Evolutionary conservation across 2,113 vertebrate species (phyloP).

Genomic region (Nycticebus coucang): DNA sequence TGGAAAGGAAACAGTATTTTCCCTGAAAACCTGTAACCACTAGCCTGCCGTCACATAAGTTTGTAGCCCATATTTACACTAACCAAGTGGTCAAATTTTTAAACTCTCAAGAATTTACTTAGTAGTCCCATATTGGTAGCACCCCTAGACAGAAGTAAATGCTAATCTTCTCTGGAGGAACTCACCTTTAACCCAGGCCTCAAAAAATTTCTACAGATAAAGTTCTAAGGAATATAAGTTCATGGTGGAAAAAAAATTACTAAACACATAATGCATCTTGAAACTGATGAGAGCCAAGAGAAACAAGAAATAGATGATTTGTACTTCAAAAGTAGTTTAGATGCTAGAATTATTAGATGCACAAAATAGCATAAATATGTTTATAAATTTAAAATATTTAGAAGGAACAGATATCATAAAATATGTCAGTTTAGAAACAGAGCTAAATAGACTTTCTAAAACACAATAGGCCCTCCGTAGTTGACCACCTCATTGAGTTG

Average conservation of each 20-base stretch:
- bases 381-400: constrained; percentile 31
- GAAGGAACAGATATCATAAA: not conserved
- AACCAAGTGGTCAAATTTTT: not conserved
- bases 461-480: not conserved
- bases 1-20: not conserved
- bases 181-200: not conserved
- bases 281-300: not conserved
- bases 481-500: no score
- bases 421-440: not conserved
- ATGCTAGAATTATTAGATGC: not conserved
- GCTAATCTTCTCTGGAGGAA: not conserved
- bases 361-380: not conserved
- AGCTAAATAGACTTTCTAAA: constrained; percentile 11
- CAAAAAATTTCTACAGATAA: not conserved
- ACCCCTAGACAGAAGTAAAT: not conserved
- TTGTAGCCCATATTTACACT: not conserved
- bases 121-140: not conserved
- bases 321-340: not conserved
- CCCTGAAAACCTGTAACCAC: not conserved
- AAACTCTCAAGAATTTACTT: not conserved
- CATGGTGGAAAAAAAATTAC: not conserved
- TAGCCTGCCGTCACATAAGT: not conserved
- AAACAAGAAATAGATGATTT: not conserved
- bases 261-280: not conserved
- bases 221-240: not conserved